These are phyloP conservation scores for Chondrilla cf. caribensis DNA, from an alignment of 37 sponge, comb jelly and placozoan genomes.

Conservation along the genomic window DNA sequence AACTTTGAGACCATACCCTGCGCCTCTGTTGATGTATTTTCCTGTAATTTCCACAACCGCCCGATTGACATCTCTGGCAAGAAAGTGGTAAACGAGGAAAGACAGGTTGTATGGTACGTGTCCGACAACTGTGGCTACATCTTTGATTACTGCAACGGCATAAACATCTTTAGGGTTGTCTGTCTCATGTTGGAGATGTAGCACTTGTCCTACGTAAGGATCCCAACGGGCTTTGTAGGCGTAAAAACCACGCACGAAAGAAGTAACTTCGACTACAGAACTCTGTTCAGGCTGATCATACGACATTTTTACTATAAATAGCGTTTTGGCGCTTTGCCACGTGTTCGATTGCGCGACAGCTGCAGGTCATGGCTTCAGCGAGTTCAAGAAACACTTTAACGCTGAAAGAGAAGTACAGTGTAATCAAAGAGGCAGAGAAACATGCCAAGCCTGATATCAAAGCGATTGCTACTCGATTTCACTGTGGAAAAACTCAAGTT, in stretches of 20 bases:
- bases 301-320: background rate
- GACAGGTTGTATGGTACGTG: conserved; percentile 8
- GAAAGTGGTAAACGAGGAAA: background rate
- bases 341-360: background rate
- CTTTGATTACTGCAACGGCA: conserved; percentile 10
- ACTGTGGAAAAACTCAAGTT: conserved; percentile 19
- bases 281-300: background rate
- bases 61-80: background rate
- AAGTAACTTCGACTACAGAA: background rate
- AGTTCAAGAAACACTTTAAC: conserved; percentile 3
- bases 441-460: conserved; percentile 17
- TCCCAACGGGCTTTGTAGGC: conserved; percentile 2
- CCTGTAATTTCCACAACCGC: background rate
- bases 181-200: background rate
- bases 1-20: conserved; percentile 8
- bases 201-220: background rate
- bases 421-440: conserved; percentile 11
- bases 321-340: background rate
- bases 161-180: background rate
- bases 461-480: background rate
- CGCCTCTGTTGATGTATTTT: background rate
- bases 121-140: background rate
- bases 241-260: conserved; percentile 7
- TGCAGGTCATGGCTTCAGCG: background rate
- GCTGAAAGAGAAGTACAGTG: conserved; percentile 11